Evolutionary conservation across 2,797 vertebrate genomes (phyloP), one percentile per base, ranked within the genome.

Genomic region (Chrysocyon brachyurus): DNA sequence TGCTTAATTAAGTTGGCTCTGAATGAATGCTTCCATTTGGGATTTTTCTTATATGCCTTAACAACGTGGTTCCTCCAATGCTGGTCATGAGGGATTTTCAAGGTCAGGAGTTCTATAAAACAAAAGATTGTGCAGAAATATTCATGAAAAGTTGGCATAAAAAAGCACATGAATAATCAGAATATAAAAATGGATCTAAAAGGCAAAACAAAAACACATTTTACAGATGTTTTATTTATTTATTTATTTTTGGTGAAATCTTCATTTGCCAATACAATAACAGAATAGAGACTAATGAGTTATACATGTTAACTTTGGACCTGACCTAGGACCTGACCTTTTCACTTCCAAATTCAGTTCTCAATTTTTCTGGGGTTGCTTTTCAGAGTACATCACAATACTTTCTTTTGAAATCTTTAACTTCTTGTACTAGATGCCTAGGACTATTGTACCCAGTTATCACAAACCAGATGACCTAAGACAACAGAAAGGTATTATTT

Each of bases 141-240:
- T 72, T 77, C 77, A 57, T 49, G 59, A 87, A 64, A 94, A 22
- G 1, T 49, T 90, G 36, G 7, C 49, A n/a, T 56, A 52, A 86
- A 84, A 87, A 91, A 63, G 24, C 33, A 77, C 8, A 21, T 33
- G 72, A 57, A 56, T 22, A 72, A 66, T 92, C 6, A 79, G 40
- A 72, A 61, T 85, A 56, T 54, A 46, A 92, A 96, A 96, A 90
- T 54, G 56, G 28, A 11, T 40, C 59, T 90, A 90, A 57, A 82
- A 87, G 56, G 82, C 63, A 81, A 78, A 54, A 15, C 22, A 90
- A 93, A 90, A 57, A 83, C n/a, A 21, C 0, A 56, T 85, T 52
- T 88, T 91, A 64, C 36, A 54, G 36, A 59, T 57, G 33, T 4
- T 66, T 94, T 92, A 7, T 75, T 73, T 46, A 12, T 40, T 24